Percentiles rank a stretch among this genome's conserved stretches.
phyloP scores from a whole-genome alignment of 2,797 vertebrate species.

The Gallirallus australis region DNA sequence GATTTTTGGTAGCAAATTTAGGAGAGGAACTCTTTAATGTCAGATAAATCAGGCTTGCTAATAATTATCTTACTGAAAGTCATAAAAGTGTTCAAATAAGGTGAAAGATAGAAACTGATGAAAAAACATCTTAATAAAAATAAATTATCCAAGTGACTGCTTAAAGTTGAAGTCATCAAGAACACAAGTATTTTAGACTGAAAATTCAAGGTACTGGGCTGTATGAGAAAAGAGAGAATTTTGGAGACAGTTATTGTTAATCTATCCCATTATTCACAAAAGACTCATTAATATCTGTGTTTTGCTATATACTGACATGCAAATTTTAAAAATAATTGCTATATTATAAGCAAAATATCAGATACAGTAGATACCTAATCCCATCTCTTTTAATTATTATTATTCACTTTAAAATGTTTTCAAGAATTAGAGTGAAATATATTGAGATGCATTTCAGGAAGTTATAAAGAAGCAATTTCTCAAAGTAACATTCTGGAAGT shows the following conservation, averaged over 20 bases:
- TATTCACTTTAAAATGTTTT: not conserved
- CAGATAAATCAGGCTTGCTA: not conserved
- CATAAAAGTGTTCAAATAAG: not conserved
- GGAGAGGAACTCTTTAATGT: not conserved
- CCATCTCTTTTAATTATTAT: not conserved
- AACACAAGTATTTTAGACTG: not conserved
- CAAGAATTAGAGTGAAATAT: not conserved
- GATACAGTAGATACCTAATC: not conserved
- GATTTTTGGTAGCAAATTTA: not conserved
- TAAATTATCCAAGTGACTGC: not conserved
- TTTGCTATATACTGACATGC: not conserved
- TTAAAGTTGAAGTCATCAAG: not conserved
- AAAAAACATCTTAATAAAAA: not conserved
- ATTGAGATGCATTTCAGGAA: not conserved
- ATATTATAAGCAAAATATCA: not conserved
- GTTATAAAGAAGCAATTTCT: fast-evolving
- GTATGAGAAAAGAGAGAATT: not conserved
- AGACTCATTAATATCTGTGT: not conserved
- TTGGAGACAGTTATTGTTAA: not conserved
- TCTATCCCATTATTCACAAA: not conserved
- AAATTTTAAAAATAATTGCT: not conserved
- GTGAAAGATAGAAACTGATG: not conserved
- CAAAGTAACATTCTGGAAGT: not conserved
- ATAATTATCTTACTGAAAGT: not conserved
- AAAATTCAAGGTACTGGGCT: not conserved